A percentile compares a stretch with the other conserved stretches of the same genome.
Conservation (phyloP, 2,888 invertebrate genomes). For the Pseudococcus jackbeardsleyi region DNA sequence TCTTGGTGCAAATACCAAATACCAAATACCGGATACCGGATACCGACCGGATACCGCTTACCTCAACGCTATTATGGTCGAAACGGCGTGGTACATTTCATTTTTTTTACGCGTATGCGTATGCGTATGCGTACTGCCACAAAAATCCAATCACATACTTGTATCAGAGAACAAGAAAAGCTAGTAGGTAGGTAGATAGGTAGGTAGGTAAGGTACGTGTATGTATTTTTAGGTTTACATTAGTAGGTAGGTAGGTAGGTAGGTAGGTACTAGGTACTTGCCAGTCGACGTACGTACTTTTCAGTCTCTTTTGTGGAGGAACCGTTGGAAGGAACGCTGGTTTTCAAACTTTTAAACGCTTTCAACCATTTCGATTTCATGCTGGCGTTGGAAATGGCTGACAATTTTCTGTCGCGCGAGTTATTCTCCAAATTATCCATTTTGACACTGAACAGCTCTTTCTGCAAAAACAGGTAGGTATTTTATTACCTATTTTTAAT, state of each 20-base stretch:
- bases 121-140: conserved; percentile 6
- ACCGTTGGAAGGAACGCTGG: conserved; percentile 74
- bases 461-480: conserved; percentile 73
- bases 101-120: conserved; percentile 76
- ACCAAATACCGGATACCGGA: no score
- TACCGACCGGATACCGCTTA: conserved; percentile 72
- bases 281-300: conserved; percentile 73
- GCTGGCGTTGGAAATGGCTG: conserved; percentile 86
- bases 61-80: conserved; percentile 93
- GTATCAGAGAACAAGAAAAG: not conserved
- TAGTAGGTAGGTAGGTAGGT: no score
- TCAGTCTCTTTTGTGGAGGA: conserved; percentile 72
- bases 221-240: no score
- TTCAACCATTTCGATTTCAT: conserved; percentile 99
- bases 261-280: not conserved
- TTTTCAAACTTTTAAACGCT: conserved; percentile 94
- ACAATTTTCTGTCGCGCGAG: conserved; percentile 85
- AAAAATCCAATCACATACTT: not conserved
- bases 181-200: no score
- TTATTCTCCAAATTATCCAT: conserved; percentile 75
- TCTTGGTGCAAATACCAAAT: no score
- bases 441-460: conserved; percentile 86
- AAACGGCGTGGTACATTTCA: conserved; percentile 96
- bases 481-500: no score
- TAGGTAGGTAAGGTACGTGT: no score